phyloP scores from a whole-genome alignment of 2,797 vertebrate genomes.

The Smutsia temminckii region DNA sequence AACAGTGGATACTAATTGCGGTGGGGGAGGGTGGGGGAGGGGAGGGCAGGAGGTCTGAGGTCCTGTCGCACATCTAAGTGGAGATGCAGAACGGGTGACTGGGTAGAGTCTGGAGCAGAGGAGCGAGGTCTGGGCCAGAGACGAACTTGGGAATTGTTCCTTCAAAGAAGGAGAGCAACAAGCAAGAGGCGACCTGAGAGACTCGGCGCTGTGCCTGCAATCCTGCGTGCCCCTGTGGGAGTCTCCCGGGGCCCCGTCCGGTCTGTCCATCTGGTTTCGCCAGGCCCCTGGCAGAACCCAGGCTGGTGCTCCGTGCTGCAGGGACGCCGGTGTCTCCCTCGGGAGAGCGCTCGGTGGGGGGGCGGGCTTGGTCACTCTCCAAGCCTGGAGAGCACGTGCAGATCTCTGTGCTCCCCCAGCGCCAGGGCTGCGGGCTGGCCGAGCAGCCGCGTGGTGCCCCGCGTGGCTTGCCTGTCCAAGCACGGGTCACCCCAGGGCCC shows the following conservation, averaged over 20 bases:
- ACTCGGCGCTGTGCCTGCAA: background rate
- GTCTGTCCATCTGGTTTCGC: background rate
- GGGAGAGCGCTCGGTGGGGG: background rate
- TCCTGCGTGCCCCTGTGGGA: background rate
- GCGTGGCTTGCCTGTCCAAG: too few relatives aligned
- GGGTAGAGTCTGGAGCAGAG: background rate
- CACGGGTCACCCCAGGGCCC: too few relatives aligned
- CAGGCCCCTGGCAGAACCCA: background rate
- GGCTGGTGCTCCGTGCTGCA: too few relatives aligned
- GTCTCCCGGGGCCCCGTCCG: accelerated
- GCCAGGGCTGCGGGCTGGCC: too few relatives aligned
- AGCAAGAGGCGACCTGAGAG: background rate
- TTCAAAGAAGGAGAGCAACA: background rate
- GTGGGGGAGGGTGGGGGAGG: background rate
- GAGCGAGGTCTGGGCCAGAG: too few relatives aligned
- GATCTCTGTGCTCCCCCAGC: too few relatives aligned
- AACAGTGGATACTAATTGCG: background rate
- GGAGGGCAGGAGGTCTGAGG: background rate
- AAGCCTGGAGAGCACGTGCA: background rate
- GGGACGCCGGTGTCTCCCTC: background rate
- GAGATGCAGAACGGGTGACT: background rate
- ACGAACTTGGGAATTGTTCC: background rate
- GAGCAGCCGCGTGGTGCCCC: accelerated
- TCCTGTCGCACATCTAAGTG: background rate
- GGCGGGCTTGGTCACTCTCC: background rate